phyloP scores from a whole-genome alignment of 2,888 invertebrate species.

The Scaptomyza polygonia region DNA sequence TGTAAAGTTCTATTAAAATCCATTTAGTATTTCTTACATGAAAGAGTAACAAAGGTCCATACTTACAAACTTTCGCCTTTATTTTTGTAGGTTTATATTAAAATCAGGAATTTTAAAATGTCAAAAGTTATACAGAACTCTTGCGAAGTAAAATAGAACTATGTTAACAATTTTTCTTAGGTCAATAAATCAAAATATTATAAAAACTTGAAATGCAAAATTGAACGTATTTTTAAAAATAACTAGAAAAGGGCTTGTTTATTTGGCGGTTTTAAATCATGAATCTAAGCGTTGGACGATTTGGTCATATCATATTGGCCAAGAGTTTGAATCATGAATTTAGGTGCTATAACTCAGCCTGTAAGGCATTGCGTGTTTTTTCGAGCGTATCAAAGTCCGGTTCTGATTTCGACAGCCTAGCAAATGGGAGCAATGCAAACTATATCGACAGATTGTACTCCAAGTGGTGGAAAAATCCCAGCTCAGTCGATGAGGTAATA shows the following conservation, averaged over 20 bases:
- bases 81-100: background rate
- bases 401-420: conserved; percentile 44
- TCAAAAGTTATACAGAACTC: background rate
- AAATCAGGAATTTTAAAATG: background rate
- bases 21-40: too few species aligned
- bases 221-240: background rate
- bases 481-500: conserved; percentile 62
- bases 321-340: background rate
- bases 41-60: too few species aligned
- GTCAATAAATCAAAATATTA: conserved; percentile 8
- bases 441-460: conserved; percentile 59
- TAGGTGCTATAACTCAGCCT: background rate
- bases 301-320: conserved; percentile 10
- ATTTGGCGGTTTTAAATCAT: conserved; percentile 6
- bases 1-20: too few species aligned
- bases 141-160: background rate
- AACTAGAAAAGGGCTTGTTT: background rate
- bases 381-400: background rate
- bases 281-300: conserved; percentile 26
- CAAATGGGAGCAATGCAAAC: conserved; percentile 59
- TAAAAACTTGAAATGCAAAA: background rate
- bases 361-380: background rate
- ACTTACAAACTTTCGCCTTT: too few species aligned
- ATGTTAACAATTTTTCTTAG: background rate
- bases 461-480: conserved; percentile 53